Evolutionary conservation across 2,888 invertebrate species (phyloP), one percentile per base, ranked within the genome.

Genomic region (Yponomeuta cagnagella): DNA sequence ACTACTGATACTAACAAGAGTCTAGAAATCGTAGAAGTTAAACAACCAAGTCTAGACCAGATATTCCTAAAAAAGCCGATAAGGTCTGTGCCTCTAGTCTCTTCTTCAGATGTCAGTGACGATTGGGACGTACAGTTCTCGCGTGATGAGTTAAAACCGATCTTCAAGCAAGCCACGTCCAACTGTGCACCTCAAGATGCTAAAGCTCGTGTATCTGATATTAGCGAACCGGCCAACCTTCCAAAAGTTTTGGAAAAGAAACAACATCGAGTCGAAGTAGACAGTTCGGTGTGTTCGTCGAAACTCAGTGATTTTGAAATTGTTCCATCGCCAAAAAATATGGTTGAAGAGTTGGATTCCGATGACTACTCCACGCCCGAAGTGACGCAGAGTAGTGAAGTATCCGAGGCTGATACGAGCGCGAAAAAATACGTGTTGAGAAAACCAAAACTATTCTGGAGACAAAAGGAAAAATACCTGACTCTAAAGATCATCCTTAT

Each of bases 391-490:
- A 76, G 64, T 72, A 68, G 64, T 71, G 52, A 73, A 31, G 37
- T 63, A 70, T 23, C n/a, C 30, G 43, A 73, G 48, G 31, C 68
- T 3, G 74, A 76, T 6, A 73, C 77, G 69, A 68, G 33, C 48
- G 6, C 37, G 9, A 48, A n/a, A 66, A 12, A 64, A 31, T 6
- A 31, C 64, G 37, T 30, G 10, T 69, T 75, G 0, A 78, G 86
- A 37, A 85, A 79, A 72, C 90, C 90, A 0, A 86, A 82, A 75
- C 15, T 88, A n/a, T 64, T 78, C 15, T 93, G 93, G 93, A 75
- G 80, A 1, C 92, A 93, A 73, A 85, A 80, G 37, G 84, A 81
- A 72, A 75, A 72, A 0, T 71, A 72, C 0, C 80, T 91, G 0
- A 77, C 74, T 0, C 73, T 92, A 0, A 90, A 89, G 79, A 88